A percentile compares a stretch with the other conserved stretches of the same genome.
Evolutionary conservation across 2,113 vertebrate genomes (phyloP).

Genomic region (Paracanthobrama guichenoti): DNA sequence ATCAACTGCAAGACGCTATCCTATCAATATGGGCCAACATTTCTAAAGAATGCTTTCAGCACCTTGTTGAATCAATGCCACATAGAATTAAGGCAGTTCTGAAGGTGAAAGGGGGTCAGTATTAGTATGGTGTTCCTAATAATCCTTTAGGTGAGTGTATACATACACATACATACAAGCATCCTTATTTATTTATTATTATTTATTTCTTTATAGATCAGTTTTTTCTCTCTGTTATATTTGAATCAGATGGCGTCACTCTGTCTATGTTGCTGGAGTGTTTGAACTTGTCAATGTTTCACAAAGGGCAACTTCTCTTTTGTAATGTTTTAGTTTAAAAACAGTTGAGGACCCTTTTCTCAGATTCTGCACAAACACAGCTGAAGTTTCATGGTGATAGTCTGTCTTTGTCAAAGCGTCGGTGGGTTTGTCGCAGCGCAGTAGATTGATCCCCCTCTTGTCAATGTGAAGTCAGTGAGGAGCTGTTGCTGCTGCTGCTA

Average conservation of each 20-base stretch:
- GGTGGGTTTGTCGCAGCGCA: constrained; percentile 5
- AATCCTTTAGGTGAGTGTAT: too few species aligned
- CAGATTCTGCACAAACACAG: background rate
- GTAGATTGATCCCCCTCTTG: background rate
- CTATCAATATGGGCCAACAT: too few species aligned
- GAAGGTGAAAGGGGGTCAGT: too few species aligned
- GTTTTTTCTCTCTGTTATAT: background rate
- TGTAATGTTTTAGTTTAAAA: background rate
- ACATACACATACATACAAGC: too few species aligned
- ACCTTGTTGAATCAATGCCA: too few species aligned
- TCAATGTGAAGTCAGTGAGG: constrained; percentile 29
- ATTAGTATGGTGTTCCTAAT: too few species aligned
- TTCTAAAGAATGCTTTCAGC: too few species aligned
- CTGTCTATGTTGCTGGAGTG: background rate
- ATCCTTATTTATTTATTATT: too few species aligned
- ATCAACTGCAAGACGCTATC: too few species aligned
- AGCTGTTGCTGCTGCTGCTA: background rate
- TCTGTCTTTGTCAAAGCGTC: background rate
- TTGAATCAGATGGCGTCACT: too few species aligned
- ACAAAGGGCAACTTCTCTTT: background rate
- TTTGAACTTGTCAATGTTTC: background rate
- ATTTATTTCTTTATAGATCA: too few species aligned
- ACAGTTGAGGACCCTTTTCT: background rate
- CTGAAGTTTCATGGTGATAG: constrained; percentile 4
- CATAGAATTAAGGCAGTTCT: too few species aligned